Percentiles rank a stretch among this genome's conserved stretches.
Evolutionary conservation across 2,797 vertebrate species (phyloP).

Genomic region (Urocyon cinereoargenteus): DNA sequence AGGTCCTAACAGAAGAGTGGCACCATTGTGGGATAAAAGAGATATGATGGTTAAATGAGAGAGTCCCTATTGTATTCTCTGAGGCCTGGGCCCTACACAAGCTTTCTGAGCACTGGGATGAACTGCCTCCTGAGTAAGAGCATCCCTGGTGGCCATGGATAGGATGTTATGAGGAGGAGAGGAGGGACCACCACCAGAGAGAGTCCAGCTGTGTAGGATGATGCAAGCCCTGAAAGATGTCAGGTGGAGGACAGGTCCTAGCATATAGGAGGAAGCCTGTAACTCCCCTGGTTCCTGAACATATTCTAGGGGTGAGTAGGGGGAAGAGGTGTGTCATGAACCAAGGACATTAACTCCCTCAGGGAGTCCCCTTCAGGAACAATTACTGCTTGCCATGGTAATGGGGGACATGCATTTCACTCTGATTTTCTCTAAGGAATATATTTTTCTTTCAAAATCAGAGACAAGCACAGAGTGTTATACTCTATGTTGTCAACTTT

Average conservation of each 20-base stretch:
- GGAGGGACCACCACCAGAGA: neutral
- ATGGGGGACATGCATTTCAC: neutral
- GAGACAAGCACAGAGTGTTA: neutral
- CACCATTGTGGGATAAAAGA: no score
- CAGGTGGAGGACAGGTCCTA: neutral
- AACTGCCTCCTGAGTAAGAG: neutral
- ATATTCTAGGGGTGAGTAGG: neutral
- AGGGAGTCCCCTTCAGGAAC: neutral
- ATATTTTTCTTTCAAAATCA: constrained; percentile 29
- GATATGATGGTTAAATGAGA: neutral
- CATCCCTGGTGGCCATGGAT: neutral
- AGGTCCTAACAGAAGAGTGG: no score
- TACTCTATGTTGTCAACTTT: no score
- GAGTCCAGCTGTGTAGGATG: no score
- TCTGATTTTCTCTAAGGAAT: constrained; percentile 3
- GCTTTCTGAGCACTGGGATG: neutral
- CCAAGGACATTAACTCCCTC: neutral
- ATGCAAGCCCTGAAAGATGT: no score
- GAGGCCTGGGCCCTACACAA: no score
- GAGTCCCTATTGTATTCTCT: accelerated
- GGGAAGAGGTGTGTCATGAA: neutral
- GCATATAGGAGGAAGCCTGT: neutral
- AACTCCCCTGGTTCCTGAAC: neutral
- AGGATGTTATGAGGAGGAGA: neutral
- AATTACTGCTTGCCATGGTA: neutral